Conservation (phyloP, 1,140 invertebrate genomes). For the Globodera ellingtonae region DNA sequence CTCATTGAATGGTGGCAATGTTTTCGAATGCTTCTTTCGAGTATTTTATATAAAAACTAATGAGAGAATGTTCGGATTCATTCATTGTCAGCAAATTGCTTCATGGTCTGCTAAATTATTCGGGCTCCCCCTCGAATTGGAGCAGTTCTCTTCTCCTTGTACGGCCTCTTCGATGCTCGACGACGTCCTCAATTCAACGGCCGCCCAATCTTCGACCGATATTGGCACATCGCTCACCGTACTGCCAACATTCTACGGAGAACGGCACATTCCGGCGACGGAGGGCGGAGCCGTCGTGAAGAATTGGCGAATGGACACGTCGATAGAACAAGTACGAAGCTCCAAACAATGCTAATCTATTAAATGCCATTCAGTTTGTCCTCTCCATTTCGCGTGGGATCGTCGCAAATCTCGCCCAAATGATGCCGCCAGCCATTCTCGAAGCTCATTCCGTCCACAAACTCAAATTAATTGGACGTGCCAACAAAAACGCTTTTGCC, state of each 20-base stretch:
- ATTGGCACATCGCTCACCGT: background rate
- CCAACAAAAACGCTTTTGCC: slow-evolving; percentile 26
- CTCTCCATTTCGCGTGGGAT: slow-evolving; percentile 37
- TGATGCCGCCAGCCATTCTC: slow-evolving; percentile 29
- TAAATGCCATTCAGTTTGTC: slow-evolving; percentile 21
- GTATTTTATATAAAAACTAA: slow-evolving; percentile 13
- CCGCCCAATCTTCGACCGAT: background rate
- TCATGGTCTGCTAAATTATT: slow-evolving; percentile 9
- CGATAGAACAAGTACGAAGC: background rate
- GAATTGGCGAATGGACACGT: background rate
- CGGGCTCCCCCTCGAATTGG: background rate
- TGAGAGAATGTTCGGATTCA: background rate
- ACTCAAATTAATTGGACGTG: slow-evolving; percentile 27
- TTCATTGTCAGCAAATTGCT: slow-evolving; percentile 15
- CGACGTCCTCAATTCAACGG: background rate
- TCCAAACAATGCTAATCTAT: background rate
- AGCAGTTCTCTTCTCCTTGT: background rate
- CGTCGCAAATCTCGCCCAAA: slow-evolving; percentile 29
- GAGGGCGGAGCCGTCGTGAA: background rate
- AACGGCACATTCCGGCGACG: background rate
- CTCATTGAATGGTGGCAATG: slow-evolving; percentile 36
- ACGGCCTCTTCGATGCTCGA: background rate
- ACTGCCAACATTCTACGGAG: background rate
- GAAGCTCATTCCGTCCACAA: slow-evolving; percentile 6
- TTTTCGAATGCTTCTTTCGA: slow-evolving; percentile 31